Evolutionary conservation across 2,888 invertebrate genomes (phyloP), one percentile per base, ranked within the genome.

Genomic region (Cynaeus angustus): DNA sequence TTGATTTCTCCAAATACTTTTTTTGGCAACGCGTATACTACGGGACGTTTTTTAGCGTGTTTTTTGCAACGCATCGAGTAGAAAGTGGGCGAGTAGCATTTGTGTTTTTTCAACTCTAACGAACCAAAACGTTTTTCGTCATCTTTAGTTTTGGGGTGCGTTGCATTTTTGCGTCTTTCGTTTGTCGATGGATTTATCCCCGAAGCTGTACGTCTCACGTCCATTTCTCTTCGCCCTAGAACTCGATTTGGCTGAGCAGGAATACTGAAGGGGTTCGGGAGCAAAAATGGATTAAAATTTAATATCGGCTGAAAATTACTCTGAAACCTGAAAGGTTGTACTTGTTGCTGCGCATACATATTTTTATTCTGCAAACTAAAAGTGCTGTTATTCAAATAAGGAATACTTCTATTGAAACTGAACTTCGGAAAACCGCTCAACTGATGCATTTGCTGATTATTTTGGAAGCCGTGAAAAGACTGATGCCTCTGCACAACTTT

Each of bases 61-160:
- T 85, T 85, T 70, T 83, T 84, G 67, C 84, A 85, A 7, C 85
- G 80, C 81, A 85, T 82, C 0, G 85, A 85, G 73, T 85, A 85
- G 75, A 85, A 85, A 9, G 85, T 85, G 1, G 85, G 85, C 0
- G 85, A 85, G 76, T 85, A 85, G 69, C 85, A 85, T 72, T 81
- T 83, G 70, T 85, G 85, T 67, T 84, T 84, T 70, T 81, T 83
- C 10, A 82, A 70, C 62, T 84, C 84, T 38, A 85, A 75, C 1
- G 85, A 84, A 55, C 81, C 79, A 67, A 83, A 85, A 16, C 81
- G 79, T 74, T 82, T 83, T 66, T 70, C 71, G 48, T 76, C 72
- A 48, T 8, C 65, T 26, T 41, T 41, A 41, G 10, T 55, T 9
- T 43, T 68, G 14, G 50, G 37, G n/a, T n/a, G n/a, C n/a, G n/a